Base-by-base conservation (phyloP, 1,140 invertebrate genomes). In the Homalodisca vitripennis region DNA sequence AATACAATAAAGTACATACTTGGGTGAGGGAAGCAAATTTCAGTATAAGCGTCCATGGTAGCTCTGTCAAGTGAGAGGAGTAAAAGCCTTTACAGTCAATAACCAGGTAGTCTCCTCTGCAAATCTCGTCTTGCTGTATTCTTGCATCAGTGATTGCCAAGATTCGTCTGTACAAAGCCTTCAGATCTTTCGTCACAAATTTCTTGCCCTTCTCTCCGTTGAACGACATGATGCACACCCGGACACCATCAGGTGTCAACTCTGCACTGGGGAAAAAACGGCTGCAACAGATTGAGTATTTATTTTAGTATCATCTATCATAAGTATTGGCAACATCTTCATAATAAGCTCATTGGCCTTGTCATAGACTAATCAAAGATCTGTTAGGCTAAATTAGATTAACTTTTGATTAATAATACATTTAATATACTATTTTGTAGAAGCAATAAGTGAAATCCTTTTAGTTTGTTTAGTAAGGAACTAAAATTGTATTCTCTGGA, bases 71-170 rank as follows among this genome's bases (percentile, higher is more conserved):
- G 30, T 68, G 66, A 0, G 66, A 53, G 26, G 41, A 14, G 55
- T 64, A 55, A 55, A 66, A 67, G 27, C 67, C 29, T n/a, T 26
- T 10, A 34, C 30, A 68, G 29, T 71, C 70, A 20, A 48, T 31
- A 32, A 71, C 55, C 30, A 71, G 24, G 53, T 68, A 68, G 17
- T 60, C 66, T 26, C 67, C 67, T 0, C 53, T 24, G 24, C 67
- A 68, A 34, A 62, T 60, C 32, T 57, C 41, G 6, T 62, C 53
- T 20, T 60, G 27, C 2, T 30, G 29, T 13, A 57, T 34, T 26
- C 67, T 29, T 12, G 55, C 41, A 46, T 60, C 24, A 32, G 53
- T 55, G 0, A 53, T 60, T 26, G 51, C 48, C 53, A 68, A 32
- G 17, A 68, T 34, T 0, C 67, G 26, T 24, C 62, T 68, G 53